Evolutionary conservation across 37 sponge, comb jelly and placozoan species (phyloP).

Genomic region (Dysidea cf. avara): DNA sequence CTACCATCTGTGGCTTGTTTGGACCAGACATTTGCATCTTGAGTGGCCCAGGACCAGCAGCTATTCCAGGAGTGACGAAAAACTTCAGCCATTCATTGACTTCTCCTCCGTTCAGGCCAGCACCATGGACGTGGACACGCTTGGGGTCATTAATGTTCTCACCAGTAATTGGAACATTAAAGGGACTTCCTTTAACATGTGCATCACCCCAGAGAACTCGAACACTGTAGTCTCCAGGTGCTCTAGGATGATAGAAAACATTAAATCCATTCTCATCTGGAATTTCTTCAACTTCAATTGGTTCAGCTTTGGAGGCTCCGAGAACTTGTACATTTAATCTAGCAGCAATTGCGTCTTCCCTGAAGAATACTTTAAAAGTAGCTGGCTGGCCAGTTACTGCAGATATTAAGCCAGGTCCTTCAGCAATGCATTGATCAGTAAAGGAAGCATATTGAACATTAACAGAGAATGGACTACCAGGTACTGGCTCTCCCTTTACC

Average conservation of each 20-base stretch:
- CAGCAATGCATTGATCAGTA: slow-evolving; percentile 80
- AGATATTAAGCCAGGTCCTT: slow-evolving; percentile 68
- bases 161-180: slow-evolving; percentile 74
- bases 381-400: slow-evolving; percentile 69
- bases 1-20: slow-evolving; percentile 77
- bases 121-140: slow-evolving; percentile 58
- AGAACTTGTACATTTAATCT: slow-evolving; percentile 74
- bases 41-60: slow-evolving; percentile 86
- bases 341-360: slow-evolving; percentile 65
- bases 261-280: slow-evolving; percentile 55
- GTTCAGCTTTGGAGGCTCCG: slow-evolving; percentile 88
- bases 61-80: slow-evolving; percentile 61
- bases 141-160: slow-evolving; percentile 59
- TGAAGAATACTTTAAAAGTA: slow-evolving; percentile 52
- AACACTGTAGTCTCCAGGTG: slow-evolving; percentile 82
- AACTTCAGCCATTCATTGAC: slow-evolving; percentile 57
- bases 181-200: slow-evolving; percentile 84
- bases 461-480: slow-evolving; percentile 72
- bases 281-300: slow-evolving; percentile 73
- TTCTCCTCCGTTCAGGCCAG: slow-evolving; percentile 65
- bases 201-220: slow-evolving; percentile 86
- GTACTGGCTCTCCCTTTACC: slow-evolving; percentile 70
- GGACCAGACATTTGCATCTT: slow-evolving; percentile 75
- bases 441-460: slow-evolving; percentile 74
- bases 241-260: slow-evolving; percentile 78